phyloP scores from a whole-genome alignment of 2,888 invertebrate genomes.

The Heliconius aoede region DNA sequence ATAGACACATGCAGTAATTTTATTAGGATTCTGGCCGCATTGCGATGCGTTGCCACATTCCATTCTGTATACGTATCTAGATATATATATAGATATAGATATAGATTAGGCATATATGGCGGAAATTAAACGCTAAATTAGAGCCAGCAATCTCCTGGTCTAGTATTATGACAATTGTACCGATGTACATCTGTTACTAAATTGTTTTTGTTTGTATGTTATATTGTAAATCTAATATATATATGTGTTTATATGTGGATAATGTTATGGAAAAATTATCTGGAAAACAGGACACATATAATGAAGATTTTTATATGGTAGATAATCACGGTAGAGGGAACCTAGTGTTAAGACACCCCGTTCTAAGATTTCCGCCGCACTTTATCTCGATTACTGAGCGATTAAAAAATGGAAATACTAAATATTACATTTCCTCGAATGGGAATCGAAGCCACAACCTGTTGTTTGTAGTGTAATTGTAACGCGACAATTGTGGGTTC shows the following conservation, averaged over 20 bases:
- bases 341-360: too few relatives aligned
- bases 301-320: too few relatives aligned
- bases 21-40: conserved; percentile 44
- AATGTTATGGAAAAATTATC: not conserved
- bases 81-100: too few relatives aligned
- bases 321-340: too few relatives aligned
- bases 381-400: too few relatives aligned
- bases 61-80: conserved; percentile 20
- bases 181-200: conserved; percentile 11
- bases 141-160: conserved; percentile 46
- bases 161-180: conserved; percentile 35
- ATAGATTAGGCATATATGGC: conserved; percentile 35
- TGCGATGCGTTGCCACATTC: conserved; percentile 44
- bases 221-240: not conserved
- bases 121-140: conserved; percentile 64
- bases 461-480: too few relatives aligned
- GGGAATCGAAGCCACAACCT: too few relatives aligned
- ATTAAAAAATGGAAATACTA: too few relatives aligned
- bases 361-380: too few relatives aligned
- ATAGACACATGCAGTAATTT: conserved; percentile 36
- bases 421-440: too few relatives aligned
- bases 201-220: conserved; percentile 2
- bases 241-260: not conserved
- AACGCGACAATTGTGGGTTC: too few relatives aligned
- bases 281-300: too few relatives aligned